A percentile compares a stretch with the other conserved stretches of the same genome.
Evolutionary conservation across 2,888 invertebrate species (phyloP).

Genomic region (Sclerodermus sp.): DNA sequence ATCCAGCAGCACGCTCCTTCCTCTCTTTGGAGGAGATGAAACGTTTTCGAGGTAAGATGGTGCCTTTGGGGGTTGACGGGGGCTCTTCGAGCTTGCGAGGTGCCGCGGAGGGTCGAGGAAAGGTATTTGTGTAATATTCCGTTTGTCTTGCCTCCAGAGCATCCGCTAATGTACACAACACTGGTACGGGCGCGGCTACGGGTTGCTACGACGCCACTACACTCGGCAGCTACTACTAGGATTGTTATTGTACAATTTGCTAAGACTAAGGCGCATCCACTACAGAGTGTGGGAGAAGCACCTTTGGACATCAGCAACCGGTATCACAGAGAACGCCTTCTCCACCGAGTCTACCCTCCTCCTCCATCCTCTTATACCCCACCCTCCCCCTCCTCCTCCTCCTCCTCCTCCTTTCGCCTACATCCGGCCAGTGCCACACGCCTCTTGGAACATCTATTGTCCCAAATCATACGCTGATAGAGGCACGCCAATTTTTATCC

Average conservation of each 20-base stretch:
- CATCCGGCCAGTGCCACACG: slow-evolving; percentile 11
- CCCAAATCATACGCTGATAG: slow-evolving; percentile 23
- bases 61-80: slow-evolving; percentile 31
- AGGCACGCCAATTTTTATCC: too few relatives aligned
- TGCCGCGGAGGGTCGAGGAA: slow-evolving; percentile 19
- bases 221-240: slow-evolving; percentile 40
- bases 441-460: slow-evolving; percentile 49
- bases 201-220: slow-evolving; percentile 31
- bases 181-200: slow-evolving; percentile 29
- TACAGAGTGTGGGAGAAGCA: slow-evolving; percentile 50
- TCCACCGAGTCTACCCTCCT: too few relatives aligned
- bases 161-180: slow-evolving; percentile 58
- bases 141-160: slow-evolving; percentile 58
- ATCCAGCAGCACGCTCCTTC: slow-evolving; percentile 24
- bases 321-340: slow-evolving; percentile 45
- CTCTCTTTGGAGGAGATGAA: slow-evolving; percentile 42
- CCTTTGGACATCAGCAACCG: slow-evolving; percentile 55
- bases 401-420: slow-evolving; percentile 26
- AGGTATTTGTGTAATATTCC: slow-evolving; percentile 59
- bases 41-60: slow-evolving; percentile 46
- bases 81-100: slow-evolving; percentile 8
- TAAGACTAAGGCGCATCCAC: slow-evolving; percentile 45
- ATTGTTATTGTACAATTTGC: slow-evolving; percentile 59
- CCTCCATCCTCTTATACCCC: slow-evolving; percentile 29
- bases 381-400: slow-evolving; percentile 16